Percentiles rank a stretch among this genome's conserved stretches.
These are phyloP conservation scores for Macrocentrus cingulum DNA, from an alignment of 1,140 invertebrate genomes.

Conservation along the genomic window DNA sequence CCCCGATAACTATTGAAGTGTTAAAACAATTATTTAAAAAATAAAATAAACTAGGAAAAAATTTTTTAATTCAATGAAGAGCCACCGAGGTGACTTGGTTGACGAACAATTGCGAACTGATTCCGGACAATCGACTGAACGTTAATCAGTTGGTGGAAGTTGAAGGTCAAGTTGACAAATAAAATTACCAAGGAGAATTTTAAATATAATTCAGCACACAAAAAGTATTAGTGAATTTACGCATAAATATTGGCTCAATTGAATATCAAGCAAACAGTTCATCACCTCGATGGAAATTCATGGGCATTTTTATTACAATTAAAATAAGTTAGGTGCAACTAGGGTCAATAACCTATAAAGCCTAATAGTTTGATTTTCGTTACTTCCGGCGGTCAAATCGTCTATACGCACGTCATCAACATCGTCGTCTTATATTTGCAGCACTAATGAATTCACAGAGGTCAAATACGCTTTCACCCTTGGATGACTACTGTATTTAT, in stretches of 20 bases:
- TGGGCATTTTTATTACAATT: too few species aligned
- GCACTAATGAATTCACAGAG: conserved; percentile 13
- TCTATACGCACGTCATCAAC: background rate
- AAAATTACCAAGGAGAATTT: background rate
- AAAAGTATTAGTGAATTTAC: too few species aligned
- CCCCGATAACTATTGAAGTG: too few species aligned
- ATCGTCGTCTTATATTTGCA: background rate
- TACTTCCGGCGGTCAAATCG: too few species aligned
- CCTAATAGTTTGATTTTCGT: too few species aligned
- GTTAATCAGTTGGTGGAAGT: conserved; percentile 3
- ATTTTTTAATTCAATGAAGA: too few species aligned
- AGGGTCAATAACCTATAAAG: too few species aligned
- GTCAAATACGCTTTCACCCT: conserved; percentile 29
- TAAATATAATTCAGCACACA: background rate
- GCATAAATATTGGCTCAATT: background rate
- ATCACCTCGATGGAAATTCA: too few species aligned
- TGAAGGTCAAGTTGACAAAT: conserved; percentile 11
- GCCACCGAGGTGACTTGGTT: conserved; percentile 17
- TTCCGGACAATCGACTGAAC: background rate
- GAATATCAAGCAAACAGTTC: background rate
- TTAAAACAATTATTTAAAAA: too few species aligned
- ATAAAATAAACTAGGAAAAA: too few species aligned
- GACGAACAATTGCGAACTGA: conserved; percentile 24
- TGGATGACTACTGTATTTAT: conserved; percentile 21
- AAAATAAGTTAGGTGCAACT: too few species aligned